phyloP scores from a whole-genome alignment of 2,797 vertebrate species.

The Pangasius sanitwongsei region DNA sequence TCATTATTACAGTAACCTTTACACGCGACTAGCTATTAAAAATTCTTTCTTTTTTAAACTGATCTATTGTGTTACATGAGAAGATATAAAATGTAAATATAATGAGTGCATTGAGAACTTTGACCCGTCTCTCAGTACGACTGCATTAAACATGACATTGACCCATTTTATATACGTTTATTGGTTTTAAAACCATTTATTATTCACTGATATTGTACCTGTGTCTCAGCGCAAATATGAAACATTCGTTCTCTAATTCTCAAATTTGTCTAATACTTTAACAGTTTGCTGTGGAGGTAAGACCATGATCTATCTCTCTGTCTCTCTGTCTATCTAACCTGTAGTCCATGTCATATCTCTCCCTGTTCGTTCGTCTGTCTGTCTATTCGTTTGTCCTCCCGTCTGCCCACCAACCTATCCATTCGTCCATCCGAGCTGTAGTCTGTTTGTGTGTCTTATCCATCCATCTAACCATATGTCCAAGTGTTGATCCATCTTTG shows the following conservation, averaged over 20 bases:
- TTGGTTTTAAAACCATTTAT: not conserved
- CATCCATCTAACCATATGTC: not conserved
- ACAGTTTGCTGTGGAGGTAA: slow-evolving; percentile 56
- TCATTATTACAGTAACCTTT: not conserved
- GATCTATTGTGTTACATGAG: not conserved
- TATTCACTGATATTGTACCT: not conserved
- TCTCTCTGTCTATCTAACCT: not conserved
- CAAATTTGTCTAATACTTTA: not conserved
- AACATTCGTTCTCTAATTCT: not conserved
- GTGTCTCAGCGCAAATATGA: not conserved
- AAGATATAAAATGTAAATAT: not conserved
- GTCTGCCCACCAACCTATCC: not conserved
- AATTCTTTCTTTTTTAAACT: not conserved
- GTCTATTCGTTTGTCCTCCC: not conserved
- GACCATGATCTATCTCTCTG: not conserved
- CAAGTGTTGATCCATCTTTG: not conserved
- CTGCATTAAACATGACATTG: not conserved
- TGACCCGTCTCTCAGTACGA: not conserved
- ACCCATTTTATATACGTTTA: not conserved
- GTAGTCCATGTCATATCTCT: not conserved
- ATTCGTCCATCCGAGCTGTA: not conserved
- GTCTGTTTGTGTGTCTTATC: not conserved
- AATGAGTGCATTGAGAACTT: not conserved
- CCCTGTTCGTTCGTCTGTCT: not conserved
- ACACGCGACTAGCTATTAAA: not conserved